Evolutionary conservation across 2,888 invertebrate genomes (phyloP), one percentile per base, ranked within the genome.

Genomic region (Sclerodermus sp.): DNA sequence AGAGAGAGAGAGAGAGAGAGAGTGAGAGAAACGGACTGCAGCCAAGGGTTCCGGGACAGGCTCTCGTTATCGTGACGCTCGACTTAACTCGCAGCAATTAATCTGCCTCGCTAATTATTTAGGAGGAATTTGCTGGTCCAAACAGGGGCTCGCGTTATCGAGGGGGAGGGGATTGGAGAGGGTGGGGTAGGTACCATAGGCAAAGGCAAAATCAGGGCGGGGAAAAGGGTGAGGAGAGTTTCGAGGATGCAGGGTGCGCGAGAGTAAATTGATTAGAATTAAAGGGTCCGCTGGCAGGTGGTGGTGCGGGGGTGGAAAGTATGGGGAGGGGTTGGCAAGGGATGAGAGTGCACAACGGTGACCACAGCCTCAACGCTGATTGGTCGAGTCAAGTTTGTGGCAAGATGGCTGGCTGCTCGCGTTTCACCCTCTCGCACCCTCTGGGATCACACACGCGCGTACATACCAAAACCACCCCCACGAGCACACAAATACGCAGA

Each of bases 321-420:
- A 58, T 54, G 58, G 38, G 62, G 66, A 48, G 50, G 49, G 51
- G 23, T 12, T n/a, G 12, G 57, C 47, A 38, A 14, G 32, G 45
- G 50, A n/a, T n/a, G n/a, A 51, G 62, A 67, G 70, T 68, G 71
- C 67, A 71, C 64, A 68, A 70, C 74, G 77, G 77, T 78, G 77
- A 77, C 77, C 77, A 77, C 77, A 77, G 71, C 68, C 76, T 76
- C 76, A 69, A 68, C 75, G 72, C 76, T 77, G 73, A 77, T 78
- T 78, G 78, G 78, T 77, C 74, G 76, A 77, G 75, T 76, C 72
- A 73, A 75, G 76, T 76, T 78, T 77, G 77, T 76, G 77, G 77
- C 77, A 78, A 78, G 76, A 78, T 78, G 77, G 77, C 77, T 75
- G 64, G 62, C 64, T 60, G 59, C 50, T 49, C 48, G 12, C 34